Evolutionary conservation across 2,113 vertebrate genomes (phyloP).

Genomic region (Mormoops blainvillei): DNA sequence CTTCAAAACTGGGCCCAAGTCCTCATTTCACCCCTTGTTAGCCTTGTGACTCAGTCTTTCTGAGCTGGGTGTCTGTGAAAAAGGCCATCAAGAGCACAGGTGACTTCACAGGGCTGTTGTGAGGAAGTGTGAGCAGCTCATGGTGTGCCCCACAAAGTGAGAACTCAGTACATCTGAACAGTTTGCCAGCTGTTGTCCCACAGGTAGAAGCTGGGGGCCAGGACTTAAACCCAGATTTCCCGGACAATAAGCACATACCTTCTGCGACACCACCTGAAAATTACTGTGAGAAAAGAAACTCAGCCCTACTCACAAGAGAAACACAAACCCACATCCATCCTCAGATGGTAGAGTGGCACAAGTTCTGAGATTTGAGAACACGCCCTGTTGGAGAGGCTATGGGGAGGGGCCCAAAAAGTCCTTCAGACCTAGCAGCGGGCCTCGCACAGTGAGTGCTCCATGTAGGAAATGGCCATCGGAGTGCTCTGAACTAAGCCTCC

Average conservation of each 20-base stretch:
- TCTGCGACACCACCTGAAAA: background rate
- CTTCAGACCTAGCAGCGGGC: background rate
- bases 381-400: rapidly evolving
- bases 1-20: background rate
- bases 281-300: background rate
- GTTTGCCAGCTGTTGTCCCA: background rate
- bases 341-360: background rate
- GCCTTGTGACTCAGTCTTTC: background rate
- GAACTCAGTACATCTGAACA: rapidly evolving
- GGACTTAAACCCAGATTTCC: rapidly evolving
- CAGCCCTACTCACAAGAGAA: background rate
- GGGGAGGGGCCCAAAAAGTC: background rate
- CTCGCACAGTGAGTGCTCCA: background rate
- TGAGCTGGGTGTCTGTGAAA: background rate
- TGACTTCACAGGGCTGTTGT: no score
- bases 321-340: rapidly evolving
- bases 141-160: background rate
- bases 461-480: background rate
- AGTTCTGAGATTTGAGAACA: background rate
- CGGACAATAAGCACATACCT: background rate
- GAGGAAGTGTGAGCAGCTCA: background rate
- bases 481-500: background rate
- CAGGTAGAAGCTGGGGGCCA: background rate
- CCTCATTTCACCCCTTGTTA: background rate
- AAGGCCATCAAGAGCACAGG: rapidly evolving